These are phyloP conservation scores for Patella caerulea DNA, from an alignment of 2,888 invertebrate genomes.

Conservation along the genomic window DNA sequence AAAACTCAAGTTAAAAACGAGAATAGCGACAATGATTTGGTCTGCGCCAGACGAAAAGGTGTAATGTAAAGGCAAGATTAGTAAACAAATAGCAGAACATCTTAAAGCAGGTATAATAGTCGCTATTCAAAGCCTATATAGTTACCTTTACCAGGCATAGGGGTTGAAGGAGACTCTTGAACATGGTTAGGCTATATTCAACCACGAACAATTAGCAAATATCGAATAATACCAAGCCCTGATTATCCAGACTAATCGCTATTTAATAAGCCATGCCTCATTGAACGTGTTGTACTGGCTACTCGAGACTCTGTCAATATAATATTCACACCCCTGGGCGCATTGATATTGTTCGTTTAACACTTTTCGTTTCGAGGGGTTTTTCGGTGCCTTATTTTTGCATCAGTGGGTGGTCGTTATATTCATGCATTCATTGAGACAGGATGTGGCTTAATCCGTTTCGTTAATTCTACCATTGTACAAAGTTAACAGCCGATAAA, in stretches of 20 bases:
- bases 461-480: not conserved
- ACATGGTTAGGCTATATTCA: too few species aligned
- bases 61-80: too few species aligned
- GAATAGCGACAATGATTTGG: too few species aligned
- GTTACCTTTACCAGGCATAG: too few species aligned
- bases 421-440: not conserved
- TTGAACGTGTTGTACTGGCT: not conserved
- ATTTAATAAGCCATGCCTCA: constrained; percentile 2
- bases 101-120: too few species aligned
- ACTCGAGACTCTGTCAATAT: constrained; percentile 1
- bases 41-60: too few species aligned
- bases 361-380: constrained; percentile 7
- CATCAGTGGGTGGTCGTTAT: not conserved
- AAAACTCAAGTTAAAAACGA: too few species aligned
- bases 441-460: not conserved
- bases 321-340: not conserved
- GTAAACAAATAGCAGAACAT: too few species aligned
- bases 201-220: not conserved
- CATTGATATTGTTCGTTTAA: not conserved
- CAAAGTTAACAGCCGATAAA: constrained; percentile 3
- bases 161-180: too few species aligned
- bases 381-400: not conserved
- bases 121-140: too few species aligned
- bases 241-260: not conserved
- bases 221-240: not conserved